Base-by-base conservation (phyloP, 2,113 vertebrate genomes). In the Dipodomys ordii region DNA sequence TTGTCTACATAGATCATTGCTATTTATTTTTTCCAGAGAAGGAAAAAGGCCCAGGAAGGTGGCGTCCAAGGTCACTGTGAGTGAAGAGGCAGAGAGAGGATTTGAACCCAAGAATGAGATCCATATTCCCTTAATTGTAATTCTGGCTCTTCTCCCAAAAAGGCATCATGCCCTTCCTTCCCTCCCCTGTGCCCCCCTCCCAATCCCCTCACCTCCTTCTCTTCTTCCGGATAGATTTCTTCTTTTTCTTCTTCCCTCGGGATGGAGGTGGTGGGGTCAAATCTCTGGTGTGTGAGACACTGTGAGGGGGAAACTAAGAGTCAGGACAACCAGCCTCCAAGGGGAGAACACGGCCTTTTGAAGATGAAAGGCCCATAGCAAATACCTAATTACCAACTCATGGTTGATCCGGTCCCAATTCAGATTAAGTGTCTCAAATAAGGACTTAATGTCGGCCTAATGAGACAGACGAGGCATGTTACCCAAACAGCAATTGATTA, bases 181-280 rank as follows among this genome's bases (percentile, higher is more conserved):
- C 16, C 53, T 13, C 53, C 12, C 39, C 39, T 39, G 39, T 39
- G 39, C 18, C 30, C 71, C 25, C 69, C 3, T 53, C 10, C 28
- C 30, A 2, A 35, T 4, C 89, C 98, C 97, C 84, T 57, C 15
- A 99, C 99, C 99, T 99, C 95, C 99, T 98, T 97, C 99, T 99
- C 97, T 99, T 99, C 95, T 98, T 98, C 35, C 98, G 90, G 0
- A 99, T 98, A 69, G 99, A 99, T 98, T 99, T 99, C 98, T 99
- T 99, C 98, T 99, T 99, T 98, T 99, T 99, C 97, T 99, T 99
- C 98, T 99, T 99, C 0, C 97, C 97, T 88, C 99, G 99, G 92
- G 98, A 96, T 0, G 97, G 86, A 30, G 98, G 98, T 0, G 90
- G 98, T 4, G 96, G 98, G 0, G 93, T 98, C 35, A 94, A 88